These are phyloP conservation scores for Antechinus stuartii DNA, from an alignment of 2,113 vertebrate genomes.

Conservation along the genomic window DNA sequence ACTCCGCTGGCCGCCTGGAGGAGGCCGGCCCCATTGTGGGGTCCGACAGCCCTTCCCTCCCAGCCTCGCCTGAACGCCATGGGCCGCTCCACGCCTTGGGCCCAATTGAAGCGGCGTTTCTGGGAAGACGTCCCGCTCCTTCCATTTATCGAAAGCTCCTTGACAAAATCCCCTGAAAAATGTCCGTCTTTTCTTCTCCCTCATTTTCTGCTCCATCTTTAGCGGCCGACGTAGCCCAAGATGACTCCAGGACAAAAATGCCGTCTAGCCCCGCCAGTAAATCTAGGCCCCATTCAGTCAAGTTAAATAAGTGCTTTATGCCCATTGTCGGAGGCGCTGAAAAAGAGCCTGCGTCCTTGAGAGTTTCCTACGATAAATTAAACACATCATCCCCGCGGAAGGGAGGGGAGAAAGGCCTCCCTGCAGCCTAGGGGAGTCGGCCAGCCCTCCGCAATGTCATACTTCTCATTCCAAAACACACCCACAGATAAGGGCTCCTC, in stretches of 20 bases:
- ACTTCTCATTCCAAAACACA: slow-evolving; percentile 50
- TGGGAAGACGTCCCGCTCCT: slow-evolving; percentile 66
- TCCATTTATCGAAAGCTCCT: slow-evolving; percentile 84
- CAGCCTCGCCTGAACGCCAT: slow-evolving; percentile 84
- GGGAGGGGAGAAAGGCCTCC: slow-evolving; percentile 48
- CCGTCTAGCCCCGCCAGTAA: slow-evolving; percentile 87
- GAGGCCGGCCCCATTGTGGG: slow-evolving; percentile 80
- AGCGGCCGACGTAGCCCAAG: slow-evolving; percentile 84
- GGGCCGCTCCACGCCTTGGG: slow-evolving; percentile 70
- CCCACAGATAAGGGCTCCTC: slow-evolving; percentile 40
- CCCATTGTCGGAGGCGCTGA: slow-evolving; percentile 83
- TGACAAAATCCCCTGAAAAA: slow-evolving; percentile 86
- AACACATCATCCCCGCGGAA: slow-evolving; percentile 75
- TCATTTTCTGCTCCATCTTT: slow-evolving; percentile 84
- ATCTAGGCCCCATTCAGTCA: slow-evolving; percentile 85
- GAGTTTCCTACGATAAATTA: slow-evolving; percentile 89
- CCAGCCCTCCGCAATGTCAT: slow-evolving; percentile 64
- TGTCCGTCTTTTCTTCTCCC: slow-evolving; percentile 84
- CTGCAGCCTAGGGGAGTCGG: slow-evolving; percentile 68
- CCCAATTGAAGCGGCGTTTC: slow-evolving; percentile 63
- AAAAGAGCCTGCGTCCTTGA: slow-evolving; percentile 82
- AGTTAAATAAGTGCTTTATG: slow-evolving; percentile 87
- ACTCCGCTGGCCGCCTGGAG: slow-evolving; percentile 83
- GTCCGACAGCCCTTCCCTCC: slow-evolving; percentile 84
- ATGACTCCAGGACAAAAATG: slow-evolving; percentile 87